Conservation (phyloP, 2,113 vertebrate genomes). For the Mobula birostris region DNA sequence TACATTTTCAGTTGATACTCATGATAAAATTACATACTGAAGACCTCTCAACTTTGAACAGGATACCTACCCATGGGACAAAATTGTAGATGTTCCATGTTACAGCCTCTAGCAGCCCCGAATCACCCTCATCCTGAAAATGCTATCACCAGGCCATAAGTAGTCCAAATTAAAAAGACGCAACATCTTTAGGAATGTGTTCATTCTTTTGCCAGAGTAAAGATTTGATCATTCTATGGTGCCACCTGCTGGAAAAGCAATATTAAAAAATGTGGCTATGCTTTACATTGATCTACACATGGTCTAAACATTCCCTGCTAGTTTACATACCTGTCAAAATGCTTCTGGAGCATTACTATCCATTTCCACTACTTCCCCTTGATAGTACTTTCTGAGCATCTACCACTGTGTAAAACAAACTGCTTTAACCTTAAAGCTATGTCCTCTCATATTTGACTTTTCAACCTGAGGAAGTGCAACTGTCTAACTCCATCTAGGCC, state of each 20-base stretch:
- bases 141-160: neutral
- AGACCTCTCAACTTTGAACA: neutral
- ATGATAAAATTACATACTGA: neutral
- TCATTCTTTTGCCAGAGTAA: neutral
- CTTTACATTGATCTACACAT: neutral
- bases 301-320: no score
- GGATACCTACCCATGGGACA: neutral
- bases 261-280: neutral
- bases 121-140: neutral
- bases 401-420: no score
- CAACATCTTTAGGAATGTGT: neutral
- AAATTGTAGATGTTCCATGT: neutral
- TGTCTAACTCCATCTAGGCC: no score
- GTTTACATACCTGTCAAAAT: no score
- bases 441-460: no score
- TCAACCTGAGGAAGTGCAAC: no score
- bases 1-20: neutral
- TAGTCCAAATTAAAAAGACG: neutral
- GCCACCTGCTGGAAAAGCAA: neutral
- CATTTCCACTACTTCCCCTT: no score
- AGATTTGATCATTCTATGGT: neutral
- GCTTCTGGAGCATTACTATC: no score
- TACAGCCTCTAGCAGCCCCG: neutral
- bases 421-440: no score
- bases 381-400: no score